Conservation (phyloP, 2,888 invertebrate genomes). For the Phytoseiulus persimilis region DNA sequence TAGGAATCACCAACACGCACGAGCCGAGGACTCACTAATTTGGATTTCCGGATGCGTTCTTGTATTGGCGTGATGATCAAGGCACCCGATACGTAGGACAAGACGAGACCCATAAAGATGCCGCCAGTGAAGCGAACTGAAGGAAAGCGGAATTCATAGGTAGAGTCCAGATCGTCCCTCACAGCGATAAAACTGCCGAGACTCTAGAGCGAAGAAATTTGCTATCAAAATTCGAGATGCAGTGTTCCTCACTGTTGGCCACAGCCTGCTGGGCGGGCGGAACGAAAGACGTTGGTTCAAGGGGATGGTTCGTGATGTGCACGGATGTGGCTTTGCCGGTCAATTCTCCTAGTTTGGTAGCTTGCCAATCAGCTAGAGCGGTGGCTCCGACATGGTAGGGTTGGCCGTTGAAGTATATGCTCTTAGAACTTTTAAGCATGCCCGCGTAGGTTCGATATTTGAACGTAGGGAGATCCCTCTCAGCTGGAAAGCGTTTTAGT, state of each 20-base stretch:
- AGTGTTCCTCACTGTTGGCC: not conserved
- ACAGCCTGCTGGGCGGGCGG: not conserved
- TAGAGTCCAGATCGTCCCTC: too few species aligned
- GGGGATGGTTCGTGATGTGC: not conserved
- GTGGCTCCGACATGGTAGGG: slow-evolving; percentile 25
- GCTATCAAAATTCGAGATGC: too few species aligned
- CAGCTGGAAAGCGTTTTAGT: not conserved
- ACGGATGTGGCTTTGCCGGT: not conserved
- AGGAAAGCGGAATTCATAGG: not conserved
- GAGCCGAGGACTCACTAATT: slow-evolving; percentile 42
- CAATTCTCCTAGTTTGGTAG: not conserved
- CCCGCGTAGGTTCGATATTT: not conserved
- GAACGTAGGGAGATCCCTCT: not conserved
- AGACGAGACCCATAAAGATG: slow-evolving; percentile 45
- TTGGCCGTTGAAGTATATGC: slow-evolving; percentile 7
- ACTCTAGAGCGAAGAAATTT: too few species aligned
- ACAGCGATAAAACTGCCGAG: too few species aligned
- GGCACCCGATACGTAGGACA: slow-evolving; percentile 46
- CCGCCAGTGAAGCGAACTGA: slow-evolving; percentile 23
- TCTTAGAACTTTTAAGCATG: not conserved
- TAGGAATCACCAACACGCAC: too few species aligned
- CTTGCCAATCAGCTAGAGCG: slow-evolving; percentile 10
- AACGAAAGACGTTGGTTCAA: not conserved
- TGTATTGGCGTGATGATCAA: slow-evolving; percentile 47
- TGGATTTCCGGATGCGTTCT: slow-evolving; percentile 48